These are phyloP conservation scores for Brenthis ino DNA, from an alignment of 2,888 invertebrate species.

Conservation along the genomic window DNA sequence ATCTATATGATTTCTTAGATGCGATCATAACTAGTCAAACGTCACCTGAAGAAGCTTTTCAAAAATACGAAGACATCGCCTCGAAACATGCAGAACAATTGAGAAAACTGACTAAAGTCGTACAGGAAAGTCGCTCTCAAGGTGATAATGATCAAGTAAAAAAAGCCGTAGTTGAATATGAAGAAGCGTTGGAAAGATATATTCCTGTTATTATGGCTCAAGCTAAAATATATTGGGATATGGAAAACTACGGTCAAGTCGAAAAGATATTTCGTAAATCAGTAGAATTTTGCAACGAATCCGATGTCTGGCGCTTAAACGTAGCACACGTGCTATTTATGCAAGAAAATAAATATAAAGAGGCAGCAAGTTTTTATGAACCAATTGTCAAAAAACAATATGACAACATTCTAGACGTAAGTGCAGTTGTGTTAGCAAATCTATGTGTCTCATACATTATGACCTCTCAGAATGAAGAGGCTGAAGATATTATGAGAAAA, in stretches of 20 bases:
- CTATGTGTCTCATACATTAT: constrained; percentile 99
- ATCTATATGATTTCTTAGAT: constrained; percentile 97
- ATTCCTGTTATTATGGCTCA: constrained; percentile 99
- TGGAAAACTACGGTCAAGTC: constrained; percentile 96
- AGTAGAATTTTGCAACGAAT: constrained; percentile 98
- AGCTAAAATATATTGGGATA: constrained; percentile 99
- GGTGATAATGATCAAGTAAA: constrained; percentile 95
- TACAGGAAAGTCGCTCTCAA: constrained; percentile 94
- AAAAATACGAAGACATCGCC: constrained; percentile 96
- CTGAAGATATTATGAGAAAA: constrained; percentile 98
- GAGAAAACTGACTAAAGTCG: constrained; percentile 95
- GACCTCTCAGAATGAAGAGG: constrained; percentile 99
- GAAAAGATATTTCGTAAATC: constrained; percentile 98
- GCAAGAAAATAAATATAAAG: constrained; percentile 99
- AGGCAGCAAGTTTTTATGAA: constrained; percentile 98
- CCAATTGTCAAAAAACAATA: constrained; percentile 97
- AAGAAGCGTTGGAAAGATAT: constrained; percentile 94
- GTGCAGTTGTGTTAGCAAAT: constrained; percentile 99
- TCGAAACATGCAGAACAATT: constrained; percentile 94
- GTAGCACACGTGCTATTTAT: constrained; percentile 99
- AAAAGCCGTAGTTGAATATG: constrained; percentile 94
- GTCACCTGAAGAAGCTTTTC: constrained; percentile 96
- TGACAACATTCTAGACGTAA: constrained; percentile 95
- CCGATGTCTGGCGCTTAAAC: constrained; percentile 98
- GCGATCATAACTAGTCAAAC: constrained; percentile 98